Percentiles rank a stretch among this genome's conserved stretches.
Evolutionary conservation across 2,797 vertebrate genomes (phyloP).

Genomic region (Anas bernieri): DNA sequence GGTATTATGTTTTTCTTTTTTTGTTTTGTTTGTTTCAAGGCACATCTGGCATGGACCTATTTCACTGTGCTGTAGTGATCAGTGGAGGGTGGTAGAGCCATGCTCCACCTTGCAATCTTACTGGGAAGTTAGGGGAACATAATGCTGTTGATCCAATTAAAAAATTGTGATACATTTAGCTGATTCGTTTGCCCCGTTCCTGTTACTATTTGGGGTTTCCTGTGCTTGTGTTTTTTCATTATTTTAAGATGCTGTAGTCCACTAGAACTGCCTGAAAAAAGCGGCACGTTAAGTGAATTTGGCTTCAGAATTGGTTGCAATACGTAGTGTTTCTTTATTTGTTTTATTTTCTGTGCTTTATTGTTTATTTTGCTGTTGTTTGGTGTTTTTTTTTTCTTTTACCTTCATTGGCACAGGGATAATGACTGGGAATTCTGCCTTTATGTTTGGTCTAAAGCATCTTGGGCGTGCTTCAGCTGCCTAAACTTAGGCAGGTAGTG

Average conservation of each 20-base stretch:
- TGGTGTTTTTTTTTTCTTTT: too few species aligned
- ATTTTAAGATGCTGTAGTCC: background rate
- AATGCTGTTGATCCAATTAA: too few species aligned
- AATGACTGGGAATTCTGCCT: background rate
- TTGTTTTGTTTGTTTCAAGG: background rate
- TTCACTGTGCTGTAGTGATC: background rate
- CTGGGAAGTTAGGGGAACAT: background rate
- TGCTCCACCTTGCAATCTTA: background rate
- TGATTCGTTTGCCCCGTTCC: background rate
- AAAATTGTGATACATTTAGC: background rate
- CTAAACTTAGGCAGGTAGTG: fast-evolving
- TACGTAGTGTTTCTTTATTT: background rate
- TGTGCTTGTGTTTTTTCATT: background rate
- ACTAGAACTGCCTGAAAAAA: background rate
- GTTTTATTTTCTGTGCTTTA: too few species aligned
- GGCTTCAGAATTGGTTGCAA: background rate
- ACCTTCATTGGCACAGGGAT: background rate
- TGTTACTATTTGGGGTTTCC: background rate
- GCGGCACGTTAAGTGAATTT: background rate
- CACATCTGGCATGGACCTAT: fast-evolving
- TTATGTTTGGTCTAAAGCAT: background rate
- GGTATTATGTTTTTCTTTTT: too few species aligned
- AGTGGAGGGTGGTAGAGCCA: background rate
- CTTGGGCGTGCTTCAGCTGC: fast-evolving
- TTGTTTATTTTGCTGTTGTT: too few species aligned